Conservation (phyloP, 37 sponge, comb jelly and placozoan genomes). For the Halichondria panicea region DNA sequence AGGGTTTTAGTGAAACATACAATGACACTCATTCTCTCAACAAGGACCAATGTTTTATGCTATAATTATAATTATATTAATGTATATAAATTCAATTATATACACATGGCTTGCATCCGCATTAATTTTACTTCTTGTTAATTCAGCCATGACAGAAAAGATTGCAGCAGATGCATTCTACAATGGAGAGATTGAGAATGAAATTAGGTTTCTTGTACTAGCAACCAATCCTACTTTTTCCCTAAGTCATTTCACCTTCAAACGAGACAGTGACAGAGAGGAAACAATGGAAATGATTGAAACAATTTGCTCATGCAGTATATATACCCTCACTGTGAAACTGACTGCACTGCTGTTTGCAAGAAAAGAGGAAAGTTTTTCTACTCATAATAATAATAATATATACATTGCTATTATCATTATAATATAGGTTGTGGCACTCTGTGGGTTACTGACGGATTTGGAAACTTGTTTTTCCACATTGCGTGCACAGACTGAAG, state of each 20-base stretch:
- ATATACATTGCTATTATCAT: no score
- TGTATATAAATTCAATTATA: no score
- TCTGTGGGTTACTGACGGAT: no score
- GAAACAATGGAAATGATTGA: slow-evolving; percentile 16
- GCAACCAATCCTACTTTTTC: background rate
- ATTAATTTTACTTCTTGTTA: background rate
- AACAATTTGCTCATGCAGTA: background rate
- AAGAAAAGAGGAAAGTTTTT: slow-evolving; percentile 26
- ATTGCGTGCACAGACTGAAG: no score
- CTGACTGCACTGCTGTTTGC: slow-evolving; percentile 18
- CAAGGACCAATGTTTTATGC: slow-evolving; percentile 3
- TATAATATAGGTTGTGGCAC: no score
- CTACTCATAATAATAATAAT: no score
- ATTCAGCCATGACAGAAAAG: background rate
- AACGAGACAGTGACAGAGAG: slow-evolving; percentile 8
- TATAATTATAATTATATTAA: no score
- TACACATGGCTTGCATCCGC: background rate
- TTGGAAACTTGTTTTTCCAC: no score
- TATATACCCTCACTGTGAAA: slow-evolving; percentile 43
- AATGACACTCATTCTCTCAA: slow-evolving; percentile 16
- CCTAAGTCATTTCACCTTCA: slow-evolving; percentile 5
- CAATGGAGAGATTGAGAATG: slow-evolving; percentile 25
- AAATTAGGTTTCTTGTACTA: slow-evolving; percentile 1
- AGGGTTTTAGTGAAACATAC: slow-evolving; percentile 24
- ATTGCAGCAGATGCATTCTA: slow-evolving; percentile 18